Base-by-base conservation (phyloP, 2,797 vertebrate genomes). In the Parauchenoglanis ngamensis region DNA sequence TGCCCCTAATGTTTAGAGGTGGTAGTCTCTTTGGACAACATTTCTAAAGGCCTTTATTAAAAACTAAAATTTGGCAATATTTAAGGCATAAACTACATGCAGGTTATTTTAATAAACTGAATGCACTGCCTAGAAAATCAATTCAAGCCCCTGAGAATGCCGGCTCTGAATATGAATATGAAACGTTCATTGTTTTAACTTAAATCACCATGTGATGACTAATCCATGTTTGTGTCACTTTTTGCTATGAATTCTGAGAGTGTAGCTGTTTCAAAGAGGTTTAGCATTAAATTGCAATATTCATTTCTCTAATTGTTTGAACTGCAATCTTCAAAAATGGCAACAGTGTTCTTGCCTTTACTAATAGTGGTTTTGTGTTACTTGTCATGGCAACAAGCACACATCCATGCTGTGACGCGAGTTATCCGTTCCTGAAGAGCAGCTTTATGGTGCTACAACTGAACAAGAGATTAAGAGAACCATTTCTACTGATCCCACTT, bases 361-460 rank as follows among this genome's bases (percentile, higher is more conserved):
- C 6, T 49, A 13, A 52, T 52, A 10, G 6, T 52, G 46, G 25
- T 46, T 25, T 13, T 7, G 13, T 21, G 15, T 35, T 35, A 5
- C 15, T 23, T 17, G 21, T 5, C 28, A 44, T 25, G 10, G 56
- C 54, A 40, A 59, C 77, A 40, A 59, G 35, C 54, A 11, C 56
- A 40, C 56, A 2, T 80, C 56, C 56, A 23, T n/a, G 56, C 21
- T 46, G 35, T 56, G 49, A 31, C 15, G 0, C 19, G 13, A 77
- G 23, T 76, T 52, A 52, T 76, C 73, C 13, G n/a, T 19, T 61
- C 76, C 76, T 35, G 76, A 57, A 57, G 75, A 77, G 7, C 77
- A 61, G 56, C 76, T 56, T 78, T 35, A 57, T 57, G 54, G 54
- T 23, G 28, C 54, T 35, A 10, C 17, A 56, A 56, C 17, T 59